phyloP scores from a whole-genome alignment of 2,888 invertebrate genomes.

The Xestia rhomboidea region DNA sequence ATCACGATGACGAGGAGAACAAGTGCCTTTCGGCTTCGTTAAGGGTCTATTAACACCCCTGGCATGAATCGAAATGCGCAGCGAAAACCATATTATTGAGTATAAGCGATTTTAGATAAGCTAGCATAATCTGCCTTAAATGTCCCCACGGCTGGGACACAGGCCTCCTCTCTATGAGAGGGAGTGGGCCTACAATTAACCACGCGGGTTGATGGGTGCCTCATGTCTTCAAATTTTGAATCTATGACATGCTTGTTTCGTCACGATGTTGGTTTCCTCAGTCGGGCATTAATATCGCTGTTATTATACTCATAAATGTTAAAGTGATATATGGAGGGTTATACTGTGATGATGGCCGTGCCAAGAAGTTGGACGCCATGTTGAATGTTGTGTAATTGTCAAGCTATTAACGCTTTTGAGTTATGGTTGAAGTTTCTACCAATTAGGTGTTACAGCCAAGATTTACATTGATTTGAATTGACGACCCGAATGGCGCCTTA shows the following conservation, averaged over 20 bases:
- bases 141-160: not conserved
- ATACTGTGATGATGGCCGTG: not conserved
- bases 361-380: constrained; percentile 22
- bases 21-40: too few relatives aligned
- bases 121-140: not conserved
- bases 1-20: too few relatives aligned
- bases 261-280: not conserved
- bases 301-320: constrained; percentile 26
- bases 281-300: not conserved
- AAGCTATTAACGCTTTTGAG: constrained; percentile 5
- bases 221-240: not conserved
- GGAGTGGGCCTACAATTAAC: not conserved
- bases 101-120: not conserved
- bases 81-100: not conserved
- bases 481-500: too few relatives aligned
- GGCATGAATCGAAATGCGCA: too few relatives aligned
- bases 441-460: constrained; percentile 6
- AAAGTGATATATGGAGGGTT: constrained; percentile 21
- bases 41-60: too few relatives aligned
- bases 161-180: not conserved
- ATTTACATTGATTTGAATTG: not conserved
- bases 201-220: not conserved
- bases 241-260: not conserved
- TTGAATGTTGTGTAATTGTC: constrained; percentile 25
- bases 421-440: not conserved